Evolutionary conservation across 2,797 vertebrate species (phyloP).

Genomic region (Bovichtus diacanthus): DNA sequence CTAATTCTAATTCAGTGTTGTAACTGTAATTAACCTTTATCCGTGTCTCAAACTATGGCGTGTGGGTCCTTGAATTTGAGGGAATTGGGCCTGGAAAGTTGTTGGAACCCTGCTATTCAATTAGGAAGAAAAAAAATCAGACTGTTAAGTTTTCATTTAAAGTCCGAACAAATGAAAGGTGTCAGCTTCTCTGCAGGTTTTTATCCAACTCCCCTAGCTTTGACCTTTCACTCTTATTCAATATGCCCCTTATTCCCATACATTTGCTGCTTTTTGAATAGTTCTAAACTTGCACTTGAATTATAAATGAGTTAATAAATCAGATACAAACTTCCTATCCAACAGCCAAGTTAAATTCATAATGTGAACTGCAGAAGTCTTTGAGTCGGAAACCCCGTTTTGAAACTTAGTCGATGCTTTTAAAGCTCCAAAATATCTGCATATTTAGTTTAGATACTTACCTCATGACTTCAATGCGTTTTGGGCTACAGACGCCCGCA

Average conservation of each 20-base stretch:
- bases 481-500: slow-evolving; percentile 27
- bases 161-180: too few species aligned
- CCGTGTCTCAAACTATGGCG: too few species aligned
- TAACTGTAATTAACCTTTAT: too few species aligned
- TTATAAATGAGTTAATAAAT: slow-evolving; percentile 50
- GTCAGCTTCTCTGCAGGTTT: slow-evolving; percentile 4
- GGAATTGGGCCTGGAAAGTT: too few species aligned
- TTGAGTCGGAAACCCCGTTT: not conserved
- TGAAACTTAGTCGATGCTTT: not conserved
- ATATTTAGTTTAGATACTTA: too few species aligned
- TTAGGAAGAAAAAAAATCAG: too few species aligned
- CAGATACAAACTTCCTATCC: not conserved
- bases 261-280: slow-evolving; percentile 22
- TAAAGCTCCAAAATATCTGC: not conserved
- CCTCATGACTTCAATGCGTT: slow-evolving; percentile 26
- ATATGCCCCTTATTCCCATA: not conserved
- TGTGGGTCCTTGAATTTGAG: too few species aligned
- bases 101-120: too few species aligned
- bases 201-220: slow-evolving; percentile 2
- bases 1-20: too few species aligned
- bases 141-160: too few species aligned
- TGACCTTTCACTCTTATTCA: not conserved
- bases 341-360: slow-evolving; percentile 35
- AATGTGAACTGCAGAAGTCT: slow-evolving; percentile 18
- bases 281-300: slow-evolving; percentile 11